Evolutionary conservation across 2,888 invertebrate species (phyloP).

Genomic region (Cheilosia impressa): DNA sequence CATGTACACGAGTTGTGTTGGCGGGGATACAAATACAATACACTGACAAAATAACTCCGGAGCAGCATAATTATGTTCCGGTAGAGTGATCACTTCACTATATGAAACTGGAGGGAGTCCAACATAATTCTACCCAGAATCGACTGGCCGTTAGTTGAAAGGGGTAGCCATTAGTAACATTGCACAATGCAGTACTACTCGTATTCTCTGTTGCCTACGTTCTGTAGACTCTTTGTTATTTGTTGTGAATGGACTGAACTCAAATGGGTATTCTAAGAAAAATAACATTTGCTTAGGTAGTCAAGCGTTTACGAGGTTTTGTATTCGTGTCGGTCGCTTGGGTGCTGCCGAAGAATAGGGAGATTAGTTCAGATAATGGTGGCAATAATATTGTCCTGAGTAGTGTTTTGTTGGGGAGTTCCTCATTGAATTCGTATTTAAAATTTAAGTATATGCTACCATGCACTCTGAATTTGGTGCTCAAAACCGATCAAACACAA

Average conservation of each 20-base stretch:
- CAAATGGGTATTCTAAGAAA: constrained; percentile 30
- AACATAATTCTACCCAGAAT: constrained; percentile 54
- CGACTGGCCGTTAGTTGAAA: constrained; percentile 31
- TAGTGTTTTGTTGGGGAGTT: too few relatives aligned
- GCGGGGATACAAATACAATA: neutral
- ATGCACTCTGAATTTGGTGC: too few relatives aligned
- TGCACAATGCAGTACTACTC: too few relatives aligned
- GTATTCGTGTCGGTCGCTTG: neutral
- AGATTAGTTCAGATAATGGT: constrained; percentile 17
- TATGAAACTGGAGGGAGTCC: constrained; percentile 16
- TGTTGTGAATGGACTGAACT: constrained; percentile 14
- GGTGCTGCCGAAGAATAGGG: neutral
- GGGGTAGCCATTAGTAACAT: constrained; percentile 3
- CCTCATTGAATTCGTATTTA: too few relatives aligned
- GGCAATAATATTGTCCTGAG: neutral
- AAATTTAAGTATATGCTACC: too few relatives aligned
- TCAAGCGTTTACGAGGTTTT: constrained; percentile 34
- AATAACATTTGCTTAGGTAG: constrained; percentile 35
- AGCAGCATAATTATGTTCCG: constrained; percentile 69
- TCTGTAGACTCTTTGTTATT: constrained; percentile 15
- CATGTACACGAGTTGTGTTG: neutral
- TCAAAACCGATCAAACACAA: too few relatives aligned
- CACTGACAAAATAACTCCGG: constrained; percentile 12
- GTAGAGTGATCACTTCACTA: constrained; percentile 55
- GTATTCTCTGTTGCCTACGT: neutral